Percentiles rank a stretch among this genome's conserved stretches.
phyloP scores from a whole-genome alignment of 1,140 invertebrate species.

The Apolygus lucorum region DNA sequence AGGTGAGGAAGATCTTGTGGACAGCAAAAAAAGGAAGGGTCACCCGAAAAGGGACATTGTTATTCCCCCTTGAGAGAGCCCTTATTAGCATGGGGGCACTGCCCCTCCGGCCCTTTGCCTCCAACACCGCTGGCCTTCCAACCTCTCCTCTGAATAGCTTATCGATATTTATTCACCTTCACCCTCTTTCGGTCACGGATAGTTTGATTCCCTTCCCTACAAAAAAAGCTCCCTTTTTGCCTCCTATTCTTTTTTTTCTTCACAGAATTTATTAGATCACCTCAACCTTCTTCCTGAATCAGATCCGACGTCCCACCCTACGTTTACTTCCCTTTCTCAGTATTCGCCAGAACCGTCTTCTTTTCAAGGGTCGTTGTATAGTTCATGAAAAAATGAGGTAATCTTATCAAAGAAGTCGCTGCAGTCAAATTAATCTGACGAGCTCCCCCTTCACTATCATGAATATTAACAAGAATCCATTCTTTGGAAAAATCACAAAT shows the following conservation, averaged over 20 bases:
- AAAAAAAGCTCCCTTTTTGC: neutral
- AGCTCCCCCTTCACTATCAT: no score
- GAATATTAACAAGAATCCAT: no score
- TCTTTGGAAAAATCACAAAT: no score
- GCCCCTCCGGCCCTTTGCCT: neutral
- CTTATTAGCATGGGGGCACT: neutral
- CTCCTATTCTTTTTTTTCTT: neutral
- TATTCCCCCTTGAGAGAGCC: neutral
- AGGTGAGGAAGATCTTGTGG: neutral
- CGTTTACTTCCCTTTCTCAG: neutral
- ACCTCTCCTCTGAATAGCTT: neutral
- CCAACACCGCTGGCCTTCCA: neutral
- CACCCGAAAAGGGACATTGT: neutral
- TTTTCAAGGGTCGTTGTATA: no score
- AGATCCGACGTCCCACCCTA: neutral
- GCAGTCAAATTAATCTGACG: no score
- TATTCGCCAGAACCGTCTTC: neutral
- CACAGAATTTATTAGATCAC: neutral
- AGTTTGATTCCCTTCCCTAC: neutral
- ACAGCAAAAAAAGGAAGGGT: neutral
- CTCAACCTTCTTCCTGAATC: neutral
- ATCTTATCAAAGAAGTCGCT: no score
- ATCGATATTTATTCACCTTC: conserved; percentile 1
- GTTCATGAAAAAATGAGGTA: no score
- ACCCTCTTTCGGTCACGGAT: neutral